phyloP scores from a whole-genome alignment of 2,113 vertebrate species.

The Cercopithecus mona region DNA sequence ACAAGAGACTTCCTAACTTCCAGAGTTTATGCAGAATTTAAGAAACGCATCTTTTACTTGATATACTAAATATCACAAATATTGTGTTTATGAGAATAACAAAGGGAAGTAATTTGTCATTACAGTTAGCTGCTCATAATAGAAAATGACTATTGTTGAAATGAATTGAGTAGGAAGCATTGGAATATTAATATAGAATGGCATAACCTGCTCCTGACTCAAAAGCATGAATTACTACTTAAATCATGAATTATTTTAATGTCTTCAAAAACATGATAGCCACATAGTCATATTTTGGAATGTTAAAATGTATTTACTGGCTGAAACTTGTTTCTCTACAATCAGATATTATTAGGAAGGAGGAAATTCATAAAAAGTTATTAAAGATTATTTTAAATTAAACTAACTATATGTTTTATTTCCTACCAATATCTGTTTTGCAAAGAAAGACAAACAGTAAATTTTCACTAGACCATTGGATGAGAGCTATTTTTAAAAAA shows the following conservation, averaged over 20 bases:
- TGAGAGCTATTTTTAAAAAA: neutral
- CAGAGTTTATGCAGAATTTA: neutral
- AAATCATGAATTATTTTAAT: neutral
- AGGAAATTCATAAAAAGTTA: neutral
- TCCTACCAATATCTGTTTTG: neutral
- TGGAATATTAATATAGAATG: slow-evolving; percentile 19
- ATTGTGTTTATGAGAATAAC: neutral
- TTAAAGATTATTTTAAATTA: neutral
- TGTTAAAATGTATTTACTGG: neutral
- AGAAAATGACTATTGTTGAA: slow-evolving; percentile 23
- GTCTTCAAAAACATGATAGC: slow-evolving; percentile 27
- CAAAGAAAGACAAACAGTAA: neutral
- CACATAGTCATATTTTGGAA: neutral
- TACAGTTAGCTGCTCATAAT: neutral
- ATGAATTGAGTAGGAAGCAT: slow-evolving; percentile 38
- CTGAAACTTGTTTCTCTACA: neutral
- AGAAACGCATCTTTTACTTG: slow-evolving; percentile 17
- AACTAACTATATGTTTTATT: neutral
- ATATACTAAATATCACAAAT: slow-evolving; percentile 36
- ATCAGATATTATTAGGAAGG: neutral
- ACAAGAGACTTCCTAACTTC: neutral
- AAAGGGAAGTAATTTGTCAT: slow-evolving; percentile 58
- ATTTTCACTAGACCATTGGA: neutral
- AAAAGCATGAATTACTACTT: neutral
- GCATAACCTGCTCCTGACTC: neutral